Evolutionary conservation across 2,113 vertebrate genomes (phyloP).

Genomic region (Jacana jacana): DNA sequence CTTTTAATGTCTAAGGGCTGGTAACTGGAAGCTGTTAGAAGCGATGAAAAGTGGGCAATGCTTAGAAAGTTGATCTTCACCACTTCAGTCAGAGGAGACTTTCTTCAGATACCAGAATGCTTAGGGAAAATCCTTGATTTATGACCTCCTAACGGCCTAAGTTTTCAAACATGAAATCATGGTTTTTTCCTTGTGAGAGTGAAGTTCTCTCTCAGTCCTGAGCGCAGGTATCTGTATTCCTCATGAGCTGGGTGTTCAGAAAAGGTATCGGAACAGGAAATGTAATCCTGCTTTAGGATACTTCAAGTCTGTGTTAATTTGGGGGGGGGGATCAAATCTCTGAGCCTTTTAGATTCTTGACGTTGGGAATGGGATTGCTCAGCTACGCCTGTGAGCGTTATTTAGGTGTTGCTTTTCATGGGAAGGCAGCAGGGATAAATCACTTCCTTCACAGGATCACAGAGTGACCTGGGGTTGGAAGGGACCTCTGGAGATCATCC

Average conservation of each 20-base stretch:
- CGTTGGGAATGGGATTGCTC: neutral
- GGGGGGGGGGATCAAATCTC: no score
- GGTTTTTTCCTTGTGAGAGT: neutral
- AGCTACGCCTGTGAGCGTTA: neutral
- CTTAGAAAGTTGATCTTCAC: neutral
- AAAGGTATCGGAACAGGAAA: neutral
- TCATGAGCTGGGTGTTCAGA: neutral
- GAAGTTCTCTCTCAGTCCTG: neutral
- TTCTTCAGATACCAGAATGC: neutral
- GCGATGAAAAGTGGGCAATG: neutral
- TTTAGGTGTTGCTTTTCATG: neutral
- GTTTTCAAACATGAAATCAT: neutral
- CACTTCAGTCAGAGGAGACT: neutral
- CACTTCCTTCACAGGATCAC: neutral
- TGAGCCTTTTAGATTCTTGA: neutral
- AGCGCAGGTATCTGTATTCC: neutral
- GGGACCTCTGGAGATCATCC: no score
- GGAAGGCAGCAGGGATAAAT: neutral
- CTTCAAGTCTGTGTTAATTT: neutral
- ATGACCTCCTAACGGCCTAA: neutral
- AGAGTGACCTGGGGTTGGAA: no score
- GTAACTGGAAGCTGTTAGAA: neutral
- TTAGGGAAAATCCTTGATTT: neutral
- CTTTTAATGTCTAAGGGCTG: neutral
- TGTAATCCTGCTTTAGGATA: neutral